Evolutionary conservation across 2,888 invertebrate genomes (phyloP), one percentile per base, ranked within the genome.

Genomic region (Apantesis nais): DNA sequence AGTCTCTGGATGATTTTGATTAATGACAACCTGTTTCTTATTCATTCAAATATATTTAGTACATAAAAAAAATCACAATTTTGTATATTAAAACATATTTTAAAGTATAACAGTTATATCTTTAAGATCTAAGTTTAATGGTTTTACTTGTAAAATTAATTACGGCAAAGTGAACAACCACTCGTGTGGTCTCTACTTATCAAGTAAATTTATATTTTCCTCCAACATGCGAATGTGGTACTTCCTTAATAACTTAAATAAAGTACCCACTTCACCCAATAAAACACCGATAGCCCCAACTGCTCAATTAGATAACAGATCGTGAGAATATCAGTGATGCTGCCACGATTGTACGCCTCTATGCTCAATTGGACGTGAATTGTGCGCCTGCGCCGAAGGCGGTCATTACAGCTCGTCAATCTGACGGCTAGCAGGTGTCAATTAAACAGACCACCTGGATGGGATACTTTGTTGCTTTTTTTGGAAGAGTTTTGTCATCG

Each of bases 371-470:
- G 65, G 60, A 25, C 65, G 25, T 29, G 48, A 37, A 58, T 48
- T 41, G 64, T 60, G 39, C 48, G 48, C 39, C 22, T 29, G 66
- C 67, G 58, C 66, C 48, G 61, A 66, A 8, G 70, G 67, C 55
- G 71, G 66, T 58, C 63, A 58, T 62, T 58, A 62, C 62, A 31
- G 16, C 60, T 41, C n/a, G 66, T 66, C 65, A 66, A 34, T 19
- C n/a, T 68, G 48, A 71, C 67, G 67, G 71, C 37, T 52, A 52
- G 52, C 68, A 62, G 71, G 60, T 61, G 70, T 65, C 66, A 62
- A 70, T 66, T 70, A 70, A 37, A 52, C 58, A 41, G 70, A 70
- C 70, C 70, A 66, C 70, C 66, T 70, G 55, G 62, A n/a, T n/a
- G n/a, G n/a, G n/a, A n/a, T n/a, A n/a, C n/a, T n/a, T n/a, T n/a